A percentile compares a stretch with the other conserved stretches of the same genome.
Conservation (phyloP, 2,113 vertebrate genomes). For the Camelus bactrianus region DNA sequence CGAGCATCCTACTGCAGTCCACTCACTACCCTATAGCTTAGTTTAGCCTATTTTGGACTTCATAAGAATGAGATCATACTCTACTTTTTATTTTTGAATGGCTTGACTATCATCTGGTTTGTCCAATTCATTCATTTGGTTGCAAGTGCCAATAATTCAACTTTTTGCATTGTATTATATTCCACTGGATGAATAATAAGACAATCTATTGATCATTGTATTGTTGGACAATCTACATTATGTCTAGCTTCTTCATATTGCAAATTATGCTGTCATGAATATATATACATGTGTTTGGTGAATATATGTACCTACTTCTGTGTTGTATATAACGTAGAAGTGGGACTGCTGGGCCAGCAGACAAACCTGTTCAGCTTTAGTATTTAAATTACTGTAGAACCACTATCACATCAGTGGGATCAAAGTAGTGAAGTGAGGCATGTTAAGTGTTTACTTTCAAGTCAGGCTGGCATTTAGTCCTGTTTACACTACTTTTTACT, state of each 20-base stretch:
- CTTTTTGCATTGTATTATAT: neutral
- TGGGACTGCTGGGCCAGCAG: neutral
- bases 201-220: no score
- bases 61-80: neutral
- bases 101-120: neutral
- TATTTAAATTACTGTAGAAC: neutral
- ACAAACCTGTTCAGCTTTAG: neutral
- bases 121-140: neutral
- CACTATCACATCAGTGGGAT: neutral
- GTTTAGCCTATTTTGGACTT: neutral
- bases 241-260: neutral
- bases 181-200: neutral
- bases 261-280: neutral
- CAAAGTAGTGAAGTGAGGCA: neutral
- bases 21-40: rapidly evolving
- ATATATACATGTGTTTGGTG: neutral
- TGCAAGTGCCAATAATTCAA: neutral
- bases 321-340: neutral
- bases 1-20: rapidly evolving
- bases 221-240: neutral
- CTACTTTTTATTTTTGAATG: neutral
- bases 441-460: neutral
- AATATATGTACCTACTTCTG: neutral
- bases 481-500: neutral
- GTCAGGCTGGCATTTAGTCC: neutral